Evolutionary conservation across 1,140 invertebrate species (phyloP).

Genomic region (Drosophila pallidifrons): DNA sequence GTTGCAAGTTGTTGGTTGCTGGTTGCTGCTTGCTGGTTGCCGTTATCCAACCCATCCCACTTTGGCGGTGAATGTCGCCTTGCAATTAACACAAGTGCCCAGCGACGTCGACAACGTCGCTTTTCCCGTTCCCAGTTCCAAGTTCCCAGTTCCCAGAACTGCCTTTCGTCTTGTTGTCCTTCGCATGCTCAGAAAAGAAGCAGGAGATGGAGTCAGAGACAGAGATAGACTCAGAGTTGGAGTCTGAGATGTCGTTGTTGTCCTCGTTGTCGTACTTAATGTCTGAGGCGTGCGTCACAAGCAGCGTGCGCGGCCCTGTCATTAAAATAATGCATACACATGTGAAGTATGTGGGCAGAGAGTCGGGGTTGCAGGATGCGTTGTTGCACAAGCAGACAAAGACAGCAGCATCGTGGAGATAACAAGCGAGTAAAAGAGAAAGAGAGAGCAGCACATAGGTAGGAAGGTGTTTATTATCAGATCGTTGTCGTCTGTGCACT

Average conservation of each 20-base stretch:
- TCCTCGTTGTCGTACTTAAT: conserved; percentile 67
- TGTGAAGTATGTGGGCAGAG: conserved; percentile 76
- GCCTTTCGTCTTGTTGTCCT: conserved; percentile 63
- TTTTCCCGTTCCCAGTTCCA: conserved; percentile 32
- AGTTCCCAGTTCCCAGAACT: conserved; percentile 39
- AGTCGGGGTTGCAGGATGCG: conserved; percentile 50
- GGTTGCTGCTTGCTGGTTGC: conserved; percentile 30
- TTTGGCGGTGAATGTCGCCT: conserved; percentile 74
- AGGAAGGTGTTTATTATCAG: conserved; percentile 84
- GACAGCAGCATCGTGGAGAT: background rate
- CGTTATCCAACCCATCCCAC: conserved; percentile 50
- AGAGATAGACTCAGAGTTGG: conserved; percentile 2
- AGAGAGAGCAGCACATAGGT: background rate
- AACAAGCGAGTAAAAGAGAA: background rate
- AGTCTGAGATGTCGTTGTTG: conserved; percentile 49
- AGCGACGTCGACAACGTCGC: conserved; percentile 30
- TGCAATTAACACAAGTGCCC: conserved; percentile 79
- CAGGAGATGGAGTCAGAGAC: conserved; percentile 32
- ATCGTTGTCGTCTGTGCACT: conserved; percentile 63
- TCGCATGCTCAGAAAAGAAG: conserved; percentile 57
- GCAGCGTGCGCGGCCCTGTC: conserved; percentile 67
- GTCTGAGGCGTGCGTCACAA: conserved; percentile 73
- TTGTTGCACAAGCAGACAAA: conserved; percentile 11
- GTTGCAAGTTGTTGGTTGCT: conserved; percentile 4
- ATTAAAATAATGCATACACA: conserved; percentile 84